Evolutionary conservation across 2,113 vertebrate species (phyloP), one percentile per base, ranked within the genome.

Genomic region (Muscicapa adusta): DNA sequence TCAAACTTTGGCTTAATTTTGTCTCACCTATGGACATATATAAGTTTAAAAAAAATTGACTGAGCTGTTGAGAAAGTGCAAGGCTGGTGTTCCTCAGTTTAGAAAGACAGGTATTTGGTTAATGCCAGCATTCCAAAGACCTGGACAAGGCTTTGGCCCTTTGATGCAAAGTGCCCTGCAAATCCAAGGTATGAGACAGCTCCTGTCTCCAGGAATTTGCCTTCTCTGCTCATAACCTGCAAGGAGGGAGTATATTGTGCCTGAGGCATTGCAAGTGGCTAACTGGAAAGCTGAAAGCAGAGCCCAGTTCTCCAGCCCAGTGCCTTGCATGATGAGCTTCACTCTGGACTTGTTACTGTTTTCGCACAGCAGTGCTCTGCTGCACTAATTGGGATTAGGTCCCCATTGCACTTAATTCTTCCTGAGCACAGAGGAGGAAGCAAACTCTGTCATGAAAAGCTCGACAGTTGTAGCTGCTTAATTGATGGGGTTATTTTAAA

Each of bases 401-500:
- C 75, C 47, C 60, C 78, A 51, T 36, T 83, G 78, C 85, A 90
- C 75, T 89, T 89, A 85, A 76, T 51, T 57, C 81, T 89, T 91
- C 75, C 82, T 86, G 54, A 91, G 54, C 67, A 83, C 34, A 91
- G 89, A 71, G 67, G 19, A 95, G 63, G 71, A 96, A 88, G 85
- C 74, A 95, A 93, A 94, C 34, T 34, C 54, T 31, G 84, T 61
- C 85, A 76, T 76, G 78, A 80, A 94, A 94, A 89, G 45, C 91
- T 80, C 0, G 1, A 72, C 67, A 73, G 66, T 65, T 94, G 87
- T 92, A 93, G 87, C 77, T 89, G 54, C 62, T 79, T 96, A 92
- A 94, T 82, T 94, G 81, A 95, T 89, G 74, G 83, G 62, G 93
- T 96, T 95, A 93, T 95, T 96, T 95, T 93, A 94, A 97, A 96